Evolutionary conservation across 2,113 vertebrate genomes (phyloP), one percentile per base, ranked within the genome.

Genomic region (Andinoacara biseriatus): DNA sequence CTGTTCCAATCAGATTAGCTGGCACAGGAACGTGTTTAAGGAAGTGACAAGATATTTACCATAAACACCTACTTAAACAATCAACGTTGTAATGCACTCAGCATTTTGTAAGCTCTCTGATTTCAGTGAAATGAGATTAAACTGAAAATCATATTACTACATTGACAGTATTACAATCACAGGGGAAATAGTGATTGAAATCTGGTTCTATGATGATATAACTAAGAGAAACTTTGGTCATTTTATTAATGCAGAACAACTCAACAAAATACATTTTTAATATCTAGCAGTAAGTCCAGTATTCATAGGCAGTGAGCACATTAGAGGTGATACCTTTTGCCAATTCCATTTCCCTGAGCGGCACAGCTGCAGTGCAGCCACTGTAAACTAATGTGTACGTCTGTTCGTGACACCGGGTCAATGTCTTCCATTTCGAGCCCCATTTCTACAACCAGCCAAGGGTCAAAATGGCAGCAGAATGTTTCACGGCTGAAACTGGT

Each of bases 1-100:
- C 89, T 89, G 86, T 87, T 94, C 75, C 87, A 91, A 92, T 93
- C 92, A 94, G 93, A 94, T 95, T 93, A 93, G 82, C 81, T 7
- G 2, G 62, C 63, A 79, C 83, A 72, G 76, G 85, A 88, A 86
- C 81, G 79, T 75, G 85, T 74, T 90, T 74, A 81, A 87, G 85
- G 86, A 89, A 91, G 81, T 90, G 90, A 93, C 92, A 92, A 9
- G 58, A 85, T 90, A 89, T 95, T 94, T 91, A 94, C 89, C 76
- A 84, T 90, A 88, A 94, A 94, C 85, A 90, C 69, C 84, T 85
- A 90, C 87, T 90, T 92, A 93, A 90, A 54, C 74, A 78, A 63
- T 67, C 38, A 80, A 18, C 77, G 67, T 35, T 78, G 54, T 76
- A 63, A 87, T 84, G 82, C 58, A 43, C 22, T 76, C 76, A 60